Percentiles rank a stretch among this genome's conserved stretches.
These are phyloP conservation scores for Anhinga rufa DNA, from an alignment of 2,113 vertebrate species.

Conservation along the genomic window DNA sequence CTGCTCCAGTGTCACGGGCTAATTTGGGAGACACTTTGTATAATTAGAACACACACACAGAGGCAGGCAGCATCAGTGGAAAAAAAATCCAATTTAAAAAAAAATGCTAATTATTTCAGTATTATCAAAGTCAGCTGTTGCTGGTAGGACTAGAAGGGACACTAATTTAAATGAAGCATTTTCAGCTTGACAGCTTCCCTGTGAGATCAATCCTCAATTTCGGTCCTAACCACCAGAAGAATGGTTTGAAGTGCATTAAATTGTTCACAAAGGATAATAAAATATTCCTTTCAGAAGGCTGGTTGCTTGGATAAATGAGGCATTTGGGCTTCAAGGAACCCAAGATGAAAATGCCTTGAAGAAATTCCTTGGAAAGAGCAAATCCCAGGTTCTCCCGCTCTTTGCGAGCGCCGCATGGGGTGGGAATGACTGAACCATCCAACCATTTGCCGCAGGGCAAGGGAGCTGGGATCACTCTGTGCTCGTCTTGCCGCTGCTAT, in stretches of 20 bases:
- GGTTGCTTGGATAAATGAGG: background rate
- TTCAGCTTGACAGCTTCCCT: slow-evolving; percentile 61
- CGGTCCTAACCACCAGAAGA: slow-evolving; percentile 46
- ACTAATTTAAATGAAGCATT: slow-evolving; percentile 48
- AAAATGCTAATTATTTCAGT: slow-evolving; percentile 42
- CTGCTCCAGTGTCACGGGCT: background rate
- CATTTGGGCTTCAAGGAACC: slow-evolving; percentile 51
- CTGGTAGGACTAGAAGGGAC: slow-evolving; percentile 42
- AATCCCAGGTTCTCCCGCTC: slow-evolving; percentile 56
- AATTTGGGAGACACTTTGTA: background rate
- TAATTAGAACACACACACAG: slow-evolving; percentile 15
- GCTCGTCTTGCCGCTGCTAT: slow-evolving; percentile 48
- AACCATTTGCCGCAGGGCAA: background rate
- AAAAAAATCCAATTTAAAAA: background rate
- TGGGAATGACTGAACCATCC: slow-evolving; percentile 36
- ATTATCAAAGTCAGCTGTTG: slow-evolving; percentile 64
- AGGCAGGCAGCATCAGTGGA: background rate
- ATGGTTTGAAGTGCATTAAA: slow-evolving; percentile 44
- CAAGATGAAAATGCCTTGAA: slow-evolving; percentile 42
- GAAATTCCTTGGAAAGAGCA: slow-evolving; percentile 63
- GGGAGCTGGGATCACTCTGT: slow-evolving; percentile 36
- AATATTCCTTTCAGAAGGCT: slow-evolving; percentile 32
- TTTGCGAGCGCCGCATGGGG: background rate
- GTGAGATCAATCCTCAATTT: slow-evolving; percentile 49
- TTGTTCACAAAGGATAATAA: slow-evolving; percentile 64